Conservation (phyloP, 2,888 invertebrate species). For the Phortica magna region DNA sequence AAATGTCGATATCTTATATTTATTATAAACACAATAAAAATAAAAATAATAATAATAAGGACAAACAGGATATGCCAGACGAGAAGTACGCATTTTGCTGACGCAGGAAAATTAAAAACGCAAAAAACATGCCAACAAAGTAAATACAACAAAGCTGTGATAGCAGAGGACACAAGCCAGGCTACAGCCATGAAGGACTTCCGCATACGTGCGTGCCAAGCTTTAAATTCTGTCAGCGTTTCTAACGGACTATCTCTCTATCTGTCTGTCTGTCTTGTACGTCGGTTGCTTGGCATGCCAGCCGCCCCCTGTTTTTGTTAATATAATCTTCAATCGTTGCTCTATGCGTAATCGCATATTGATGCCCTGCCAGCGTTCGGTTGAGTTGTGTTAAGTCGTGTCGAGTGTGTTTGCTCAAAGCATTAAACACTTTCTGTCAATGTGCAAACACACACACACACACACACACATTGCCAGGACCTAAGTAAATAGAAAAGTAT, state of each 20-base stretch:
- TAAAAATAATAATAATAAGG: slow-evolving; percentile 56
- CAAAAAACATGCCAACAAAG: background rate
- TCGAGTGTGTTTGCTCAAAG: slow-evolving; percentile 55
- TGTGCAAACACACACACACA: slow-evolving; percentile 43
- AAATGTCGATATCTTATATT: slow-evolving; percentile 67
- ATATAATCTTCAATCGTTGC: slow-evolving; percentile 44
- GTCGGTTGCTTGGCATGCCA: background rate
- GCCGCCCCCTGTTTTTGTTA: background rate
- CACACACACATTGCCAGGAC: slow-evolving; percentile 18
- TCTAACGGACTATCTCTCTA: background rate
- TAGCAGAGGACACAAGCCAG: background rate
- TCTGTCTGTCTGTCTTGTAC: background rate
- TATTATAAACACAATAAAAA: slow-evolving; percentile 66
- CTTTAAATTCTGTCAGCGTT: background rate
- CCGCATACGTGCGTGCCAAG: slow-evolving; percentile 27
- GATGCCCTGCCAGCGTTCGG: background rate
- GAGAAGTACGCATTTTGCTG: slow-evolving; percentile 46
- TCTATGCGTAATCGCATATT: slow-evolving; percentile 59
- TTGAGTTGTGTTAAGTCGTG: slow-evolving; percentile 5
- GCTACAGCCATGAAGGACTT: background rate
- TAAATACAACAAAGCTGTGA: too few species aligned
- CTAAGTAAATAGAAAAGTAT: slow-evolving; percentile 35
- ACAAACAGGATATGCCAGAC: slow-evolving; percentile 39
- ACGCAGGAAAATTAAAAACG: slow-evolving; percentile 36
- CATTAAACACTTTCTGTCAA: slow-evolving; percentile 66